Evolutionary conservation across 2,797 vertebrate species (phyloP).

Genomic region (Antennarius maculatus): DNA sequence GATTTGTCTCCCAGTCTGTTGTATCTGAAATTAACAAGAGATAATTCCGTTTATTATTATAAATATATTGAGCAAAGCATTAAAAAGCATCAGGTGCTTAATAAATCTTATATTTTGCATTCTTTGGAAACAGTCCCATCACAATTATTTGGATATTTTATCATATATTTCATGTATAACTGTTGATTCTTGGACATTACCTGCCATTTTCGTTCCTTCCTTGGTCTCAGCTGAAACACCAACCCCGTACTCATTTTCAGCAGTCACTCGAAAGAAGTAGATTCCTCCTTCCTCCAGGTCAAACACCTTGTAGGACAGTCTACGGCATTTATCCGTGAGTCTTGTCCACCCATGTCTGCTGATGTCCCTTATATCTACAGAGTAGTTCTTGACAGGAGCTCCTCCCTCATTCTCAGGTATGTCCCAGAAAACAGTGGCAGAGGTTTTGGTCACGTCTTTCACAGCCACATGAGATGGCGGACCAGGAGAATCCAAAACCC

Average conservation of each 20-base stretch:
- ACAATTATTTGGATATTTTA: fast-evolving
- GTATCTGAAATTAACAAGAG: constrained; percentile 60
- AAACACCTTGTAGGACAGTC: constrained; percentile 90
- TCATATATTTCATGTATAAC: no score
- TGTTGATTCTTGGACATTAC: constrained; percentile 68
- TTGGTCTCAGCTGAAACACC: constrained; percentile 91
- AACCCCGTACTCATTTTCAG: constrained; percentile 94
- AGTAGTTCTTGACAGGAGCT: constrained; percentile 91
- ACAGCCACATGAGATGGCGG: constrained; percentile 86
- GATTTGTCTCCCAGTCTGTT: constrained; percentile 69
- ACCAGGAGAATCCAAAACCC: constrained; percentile 95
- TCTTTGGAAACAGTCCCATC: background rate
- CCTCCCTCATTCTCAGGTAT: constrained; percentile 97
- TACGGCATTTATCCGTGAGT: constrained; percentile 90
- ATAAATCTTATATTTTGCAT: background rate
- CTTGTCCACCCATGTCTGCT: constrained; percentile 95
- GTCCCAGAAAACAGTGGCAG: constrained; percentile 92
- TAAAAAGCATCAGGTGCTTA: background rate
- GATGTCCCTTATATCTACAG: constrained; percentile 94
- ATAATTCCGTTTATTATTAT: background rate
- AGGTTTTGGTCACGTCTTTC: constrained; percentile 92
- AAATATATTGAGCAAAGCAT: background rate
- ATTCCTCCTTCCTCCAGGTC: constrained; percentile 92
- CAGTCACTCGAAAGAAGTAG: constrained; percentile 95
- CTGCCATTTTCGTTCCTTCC: constrained; percentile 95